Percentiles rank a stretch among this genome's conserved stretches.
Evolutionary conservation across 2,113 vertebrate species (phyloP).

Genomic region (Mirza zaza): DNA sequence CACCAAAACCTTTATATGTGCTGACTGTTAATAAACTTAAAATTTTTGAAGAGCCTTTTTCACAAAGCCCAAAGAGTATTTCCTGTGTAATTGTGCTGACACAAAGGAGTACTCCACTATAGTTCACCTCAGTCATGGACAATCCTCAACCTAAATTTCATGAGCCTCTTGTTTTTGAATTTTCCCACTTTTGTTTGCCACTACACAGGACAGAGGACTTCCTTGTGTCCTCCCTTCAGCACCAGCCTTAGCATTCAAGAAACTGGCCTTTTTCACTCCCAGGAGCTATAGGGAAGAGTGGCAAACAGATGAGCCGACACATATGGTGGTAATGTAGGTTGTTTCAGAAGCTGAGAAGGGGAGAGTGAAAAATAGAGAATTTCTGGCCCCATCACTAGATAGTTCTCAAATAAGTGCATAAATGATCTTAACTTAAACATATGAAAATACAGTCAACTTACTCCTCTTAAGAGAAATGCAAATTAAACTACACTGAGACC

Average conservation of each 20-base stretch:
- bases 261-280: background rate
- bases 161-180: slow-evolving; percentile 67
- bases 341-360: background rate
- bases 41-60: slow-evolving; percentile 63
- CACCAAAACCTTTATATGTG: slow-evolving; percentile 73
- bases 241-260: background rate
- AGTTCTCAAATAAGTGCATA: background rate
- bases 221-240: background rate
- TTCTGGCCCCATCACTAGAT: background rate
- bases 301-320: background rate
- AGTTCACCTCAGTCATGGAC: slow-evolving; percentile 62
- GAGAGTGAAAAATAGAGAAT: background rate
- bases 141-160: background rate
- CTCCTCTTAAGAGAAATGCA: background rate
- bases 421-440: background rate
- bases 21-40: slow-evolving; percentile 77
- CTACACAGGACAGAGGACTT: background rate
- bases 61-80: slow-evolving; percentile 71
- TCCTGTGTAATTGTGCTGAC: slow-evolving; percentile 70
- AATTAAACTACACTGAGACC: background rate
- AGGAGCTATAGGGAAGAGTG: background rate
- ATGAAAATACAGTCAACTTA: background rate
- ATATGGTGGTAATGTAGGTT: background rate
- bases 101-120: slow-evolving; percentile 52
- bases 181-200: slow-evolving; percentile 58